These are phyloP conservation scores for Setophaga kirtlandii DNA, from an alignment of 2,113 vertebrate species.

Conservation along the genomic window DNA sequence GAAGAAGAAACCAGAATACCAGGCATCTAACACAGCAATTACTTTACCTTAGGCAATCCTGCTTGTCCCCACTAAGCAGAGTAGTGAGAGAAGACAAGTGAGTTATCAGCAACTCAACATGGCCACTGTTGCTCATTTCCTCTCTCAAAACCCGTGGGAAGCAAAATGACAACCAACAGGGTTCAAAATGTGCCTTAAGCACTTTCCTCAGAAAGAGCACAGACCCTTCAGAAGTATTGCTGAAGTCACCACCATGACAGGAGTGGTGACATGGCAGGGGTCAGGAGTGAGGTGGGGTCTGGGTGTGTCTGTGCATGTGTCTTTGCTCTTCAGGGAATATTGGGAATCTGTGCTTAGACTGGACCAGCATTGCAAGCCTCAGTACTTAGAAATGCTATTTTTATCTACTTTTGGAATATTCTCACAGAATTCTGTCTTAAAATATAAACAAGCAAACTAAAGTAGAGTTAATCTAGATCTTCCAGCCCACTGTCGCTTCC, in stretches of 20 bases:
- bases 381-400: rapidly evolving
- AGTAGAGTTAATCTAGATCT: not conserved
- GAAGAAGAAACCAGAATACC: not conserved
- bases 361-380: rapidly evolving
- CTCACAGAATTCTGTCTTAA: not conserved
- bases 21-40: not conserved
- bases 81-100: not conserved
- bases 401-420: not conserved
- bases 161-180: not conserved
- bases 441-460: not conserved
- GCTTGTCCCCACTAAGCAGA: not conserved
- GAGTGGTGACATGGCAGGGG: too few relatives aligned
- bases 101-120: not conserved
- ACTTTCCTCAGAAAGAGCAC: not conserved
- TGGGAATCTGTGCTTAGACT: not conserved
- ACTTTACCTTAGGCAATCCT: not conserved
- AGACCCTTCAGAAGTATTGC: not conserved
- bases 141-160: not conserved
- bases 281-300: too few relatives aligned
- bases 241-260: not conserved
- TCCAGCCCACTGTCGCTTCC: not conserved
- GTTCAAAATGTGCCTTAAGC: not conserved
- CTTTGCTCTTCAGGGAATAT: not conserved
- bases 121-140: rapidly evolving
- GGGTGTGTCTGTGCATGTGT: rapidly evolving